Percentiles rank a stretch among this genome's conserved stretches.
phyloP scores from a whole-genome alignment of 1,140 invertebrate genomes.

The Vollenhovia emeryi region DNA sequence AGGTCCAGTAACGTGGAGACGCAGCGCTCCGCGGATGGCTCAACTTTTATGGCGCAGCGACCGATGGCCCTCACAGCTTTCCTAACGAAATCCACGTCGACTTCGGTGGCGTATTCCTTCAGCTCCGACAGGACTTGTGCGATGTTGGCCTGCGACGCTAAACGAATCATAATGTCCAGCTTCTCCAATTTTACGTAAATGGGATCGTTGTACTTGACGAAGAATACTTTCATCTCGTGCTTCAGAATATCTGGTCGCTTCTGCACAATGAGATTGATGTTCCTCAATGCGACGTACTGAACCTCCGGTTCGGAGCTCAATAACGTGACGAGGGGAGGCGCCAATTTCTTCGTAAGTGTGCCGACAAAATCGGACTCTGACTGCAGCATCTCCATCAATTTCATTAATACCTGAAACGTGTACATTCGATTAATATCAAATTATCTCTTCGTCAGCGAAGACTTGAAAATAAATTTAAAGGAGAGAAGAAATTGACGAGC shows the following conservation, averaged over 20 bases:
- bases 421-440: not conserved
- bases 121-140: slow-evolving; percentile 99
- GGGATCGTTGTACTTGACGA: slow-evolving; percentile 99
- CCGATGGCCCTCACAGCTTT: slow-evolving; percentile 99
- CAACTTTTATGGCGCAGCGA: slow-evolving; percentile 99
- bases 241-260: slow-evolving; percentile 99
- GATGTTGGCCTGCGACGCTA: slow-evolving; percentile 99
- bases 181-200: slow-evolving; percentile 99
- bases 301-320: slow-evolving; percentile 99
- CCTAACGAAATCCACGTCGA: slow-evolving; percentile 99
- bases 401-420: slow-evolving; percentile 91
- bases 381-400: slow-evolving; percentile 98
- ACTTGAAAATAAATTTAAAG: not conserved
- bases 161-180: slow-evolving; percentile 99
- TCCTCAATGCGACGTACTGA: slow-evolving; percentile 99
- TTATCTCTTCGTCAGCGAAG: not conserved
- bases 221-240: slow-evolving; percentile 99
- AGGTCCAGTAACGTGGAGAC: slow-evolving; percentile 99
- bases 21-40: slow-evolving; percentile 98
- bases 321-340: slow-evolving; percentile 99
- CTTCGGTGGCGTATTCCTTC: slow-evolving; percentile 99
- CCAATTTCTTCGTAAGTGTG: slow-evolving; percentile 98
- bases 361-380: slow-evolving; percentile 97
- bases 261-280: slow-evolving; percentile 99
- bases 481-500: not conserved